A percentile compares a stretch with the other conserved stretches of the same genome.
phyloP scores from a whole-genome alignment of 2,797 vertebrate genomes.

The Periparus ater region DNA sequence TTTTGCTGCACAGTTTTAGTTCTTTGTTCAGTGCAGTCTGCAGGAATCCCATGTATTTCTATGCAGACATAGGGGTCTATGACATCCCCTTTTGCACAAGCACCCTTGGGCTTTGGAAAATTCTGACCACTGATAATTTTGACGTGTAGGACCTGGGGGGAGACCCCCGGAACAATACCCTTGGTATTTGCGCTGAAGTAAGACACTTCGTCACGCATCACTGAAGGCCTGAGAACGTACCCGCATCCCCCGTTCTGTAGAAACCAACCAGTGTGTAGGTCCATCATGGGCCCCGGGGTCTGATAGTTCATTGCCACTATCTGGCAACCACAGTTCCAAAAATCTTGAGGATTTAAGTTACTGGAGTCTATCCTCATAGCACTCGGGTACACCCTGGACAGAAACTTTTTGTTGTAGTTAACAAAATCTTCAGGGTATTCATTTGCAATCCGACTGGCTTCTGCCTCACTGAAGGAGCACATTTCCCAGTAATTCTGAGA shows the following conservation, averaged over 20 bases:
- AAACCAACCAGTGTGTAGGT: constrained; percentile 95
- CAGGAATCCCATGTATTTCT: constrained; percentile 95
- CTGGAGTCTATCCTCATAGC: constrained; percentile 95
- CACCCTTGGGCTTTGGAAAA: constrained; percentile 96
- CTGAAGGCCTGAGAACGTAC: constrained; percentile 90
- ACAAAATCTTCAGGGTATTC: constrained; percentile 96
- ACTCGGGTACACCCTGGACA: constrained; percentile 92
- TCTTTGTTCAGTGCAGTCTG: constrained; percentile 93
- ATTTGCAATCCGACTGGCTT: constrained; percentile 89
- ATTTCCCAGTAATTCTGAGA: constrained; percentile 87
- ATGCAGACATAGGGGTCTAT: constrained; percentile 97
- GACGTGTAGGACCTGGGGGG: constrained; percentile 90
- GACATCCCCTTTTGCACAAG: constrained; percentile 95
- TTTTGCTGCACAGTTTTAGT: constrained; percentile 97
- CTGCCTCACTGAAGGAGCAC: constrained; percentile 93
- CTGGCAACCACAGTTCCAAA: constrained; percentile 98
- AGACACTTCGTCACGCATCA: constrained; percentile 95
- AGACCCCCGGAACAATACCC: constrained; percentile 94
- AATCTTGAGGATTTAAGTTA: constrained; percentile 96
- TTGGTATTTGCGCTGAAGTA: constrained; percentile 97
- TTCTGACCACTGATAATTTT: constrained; percentile 98
- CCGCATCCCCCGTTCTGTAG: constrained; percentile 92
- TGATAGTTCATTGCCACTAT: constrained; percentile 97
- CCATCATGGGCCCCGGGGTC: constrained; percentile 96
- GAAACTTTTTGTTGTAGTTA: constrained; percentile 92